Base-by-base conservation (phyloP, 2,888 invertebrate species). In the Ischnus inquisitorius region DNA sequence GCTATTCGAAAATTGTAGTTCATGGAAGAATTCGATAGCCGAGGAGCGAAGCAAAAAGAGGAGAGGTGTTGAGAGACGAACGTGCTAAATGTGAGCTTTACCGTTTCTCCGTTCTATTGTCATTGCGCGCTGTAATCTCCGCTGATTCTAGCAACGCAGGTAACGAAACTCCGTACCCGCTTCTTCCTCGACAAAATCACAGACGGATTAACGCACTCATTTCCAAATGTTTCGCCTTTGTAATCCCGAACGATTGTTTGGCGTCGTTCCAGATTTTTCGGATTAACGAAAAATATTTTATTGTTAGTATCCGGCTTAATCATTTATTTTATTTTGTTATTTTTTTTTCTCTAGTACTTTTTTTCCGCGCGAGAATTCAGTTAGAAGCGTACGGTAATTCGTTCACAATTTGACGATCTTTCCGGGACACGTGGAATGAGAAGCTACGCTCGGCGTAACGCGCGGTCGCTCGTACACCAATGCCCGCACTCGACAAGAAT, bases 351-450 rank as follows among this genome's bases (percentile, higher is more conserved):
- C 4, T 28, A 3, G 2, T 28, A 6, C 8, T 34, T 34, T 34
- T 34, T 34, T 34, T 34, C 34, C 12, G 3, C 3, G 54, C 3
- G 12, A 46, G n/a, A 71, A 76, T 85, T 0, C 71, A 67, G 80
- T 74, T 54, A 48, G 25, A 84, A 64, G 0, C 39, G 39, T 75
- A 74, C 83, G 80, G 74, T 83, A 81, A 34, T 78, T 39, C 28
- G 39, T 85, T 86, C 79, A 82, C 84, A 82, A 84, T 41, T 80
- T 82, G 80, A 82, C 75, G 84, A 82, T 82, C 81, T 82, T 86
- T 54, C 84, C 82, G 75, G 74, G 67, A 60, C 71, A 65, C 76
- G 76, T 75, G 72, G 67, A 43, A 41, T 77, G 39, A 69, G 51
- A 57, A 34, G 39, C 10, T 34, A 75, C 78, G 79, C 65, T 71